Evolutionary conservation across 2,888 invertebrate genomes (phyloP).

Genomic region (Pristionchus arcanus): DNA sequence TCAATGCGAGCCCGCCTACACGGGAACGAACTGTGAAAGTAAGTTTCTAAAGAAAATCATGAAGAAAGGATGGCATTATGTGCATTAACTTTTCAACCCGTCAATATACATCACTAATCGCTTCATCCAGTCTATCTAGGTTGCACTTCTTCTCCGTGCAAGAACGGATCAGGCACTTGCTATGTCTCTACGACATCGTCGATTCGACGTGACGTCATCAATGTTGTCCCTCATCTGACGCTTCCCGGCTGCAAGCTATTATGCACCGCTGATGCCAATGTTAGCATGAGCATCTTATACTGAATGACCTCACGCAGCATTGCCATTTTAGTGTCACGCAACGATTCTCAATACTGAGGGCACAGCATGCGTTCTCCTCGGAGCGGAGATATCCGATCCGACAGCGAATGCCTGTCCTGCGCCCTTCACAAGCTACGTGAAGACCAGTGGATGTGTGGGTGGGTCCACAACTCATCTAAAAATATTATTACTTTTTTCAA

Average conservation of each 20-base stretch:
- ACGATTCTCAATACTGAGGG: background rate
- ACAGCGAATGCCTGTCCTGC: background rate
- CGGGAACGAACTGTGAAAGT: constrained; percentile 26
- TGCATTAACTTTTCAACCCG: too few species aligned
- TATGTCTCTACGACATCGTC: background rate
- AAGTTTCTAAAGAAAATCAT: too few species aligned
- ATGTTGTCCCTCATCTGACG: background rate
- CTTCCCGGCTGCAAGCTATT: background rate
- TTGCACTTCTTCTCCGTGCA: background rate
- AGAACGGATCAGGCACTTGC: background rate
- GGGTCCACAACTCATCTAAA: too few species aligned
- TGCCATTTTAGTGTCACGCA: background rate
- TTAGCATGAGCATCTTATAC: background rate
- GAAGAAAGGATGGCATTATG: too few species aligned
- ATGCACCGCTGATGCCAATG: background rate
- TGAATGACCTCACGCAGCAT: background rate
- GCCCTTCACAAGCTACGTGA: background rate
- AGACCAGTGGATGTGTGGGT: background rate
- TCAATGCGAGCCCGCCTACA: background rate
- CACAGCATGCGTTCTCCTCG: background rate
- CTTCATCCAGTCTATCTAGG: background rate
- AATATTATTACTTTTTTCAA: too few species aligned
- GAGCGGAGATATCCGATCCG: background rate
- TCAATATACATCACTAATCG: too few species aligned
- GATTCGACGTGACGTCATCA: background rate